Evolutionary conservation across 2,113 vertebrate species (phyloP).

Genomic region (Bombycilla garrulus): DNA sequence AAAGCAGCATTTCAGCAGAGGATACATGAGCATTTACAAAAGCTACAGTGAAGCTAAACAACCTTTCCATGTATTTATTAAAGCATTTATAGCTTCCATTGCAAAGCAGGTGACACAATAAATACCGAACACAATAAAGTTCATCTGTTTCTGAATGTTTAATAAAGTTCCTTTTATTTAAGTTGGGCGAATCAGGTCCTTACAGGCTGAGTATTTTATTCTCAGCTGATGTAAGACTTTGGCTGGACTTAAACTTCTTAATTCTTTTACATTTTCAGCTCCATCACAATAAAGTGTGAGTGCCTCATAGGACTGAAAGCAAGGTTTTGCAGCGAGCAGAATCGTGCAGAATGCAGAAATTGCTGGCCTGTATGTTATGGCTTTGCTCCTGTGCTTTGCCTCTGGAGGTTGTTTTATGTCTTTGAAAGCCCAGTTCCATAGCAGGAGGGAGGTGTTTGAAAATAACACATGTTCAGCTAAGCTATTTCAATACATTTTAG

Average conservation of each 20-base stretch:
- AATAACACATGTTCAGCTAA: conserved; percentile 24
- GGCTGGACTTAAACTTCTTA: conserved; percentile 26
- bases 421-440: neutral
- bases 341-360: conserved; percentile 33
- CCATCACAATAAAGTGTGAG: conserved; percentile 15
- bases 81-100: conserved; percentile 37
- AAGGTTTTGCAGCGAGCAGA: conserved; percentile 2
- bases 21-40: conserved; percentile 33
- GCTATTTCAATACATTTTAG: neutral
- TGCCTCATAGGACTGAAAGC: conserved; percentile 30
- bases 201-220: neutral
- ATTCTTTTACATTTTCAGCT: conserved; percentile 45
- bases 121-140: neutral
- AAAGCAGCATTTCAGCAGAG: conserved; percentile 49
- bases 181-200: neutral
- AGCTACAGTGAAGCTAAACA: conserved; percentile 20
- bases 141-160: conserved; percentile 12
- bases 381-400: conserved; percentile 22
- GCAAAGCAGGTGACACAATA: neutral
- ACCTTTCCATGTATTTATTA: conserved; percentile 24
- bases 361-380: conserved; percentile 4
- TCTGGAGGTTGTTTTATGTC: conserved; percentile 17
- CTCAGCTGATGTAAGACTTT: neutral
- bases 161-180: conserved; percentile 46
- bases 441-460: conserved; percentile 1